Percentiles rank a stretch among this genome's conserved stretches.
These are phyloP conservation scores for Hippopotamus amphibius DNA, from an alignment of 2,113 vertebrate genomes.

Conservation along the genomic window DNA sequence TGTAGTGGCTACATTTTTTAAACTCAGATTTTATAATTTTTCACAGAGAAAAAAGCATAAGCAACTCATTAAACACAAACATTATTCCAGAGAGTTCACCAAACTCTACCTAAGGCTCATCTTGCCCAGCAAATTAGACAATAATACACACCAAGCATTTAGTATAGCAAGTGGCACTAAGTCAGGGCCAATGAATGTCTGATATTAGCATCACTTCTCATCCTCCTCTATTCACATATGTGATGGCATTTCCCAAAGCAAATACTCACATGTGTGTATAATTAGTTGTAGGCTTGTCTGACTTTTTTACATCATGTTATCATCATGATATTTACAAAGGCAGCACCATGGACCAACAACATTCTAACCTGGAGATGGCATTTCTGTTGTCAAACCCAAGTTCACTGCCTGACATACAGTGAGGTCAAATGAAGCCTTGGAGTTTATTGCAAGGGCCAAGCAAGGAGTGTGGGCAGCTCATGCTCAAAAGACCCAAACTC, in stretches of 20 bases:
- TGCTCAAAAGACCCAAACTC: not conserved
- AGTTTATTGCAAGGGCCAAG: not conserved
- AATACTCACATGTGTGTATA: too few relatives aligned
- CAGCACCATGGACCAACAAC: accelerated
- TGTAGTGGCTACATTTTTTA: slow-evolving; percentile 39
- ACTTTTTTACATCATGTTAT: not conserved
- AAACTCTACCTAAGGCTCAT: not conserved
- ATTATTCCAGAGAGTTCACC: not conserved
- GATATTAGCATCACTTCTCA: not conserved
- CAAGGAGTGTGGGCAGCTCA: not conserved
- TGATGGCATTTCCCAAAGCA: not conserved
- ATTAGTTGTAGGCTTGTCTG: not conserved
- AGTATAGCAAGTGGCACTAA: accelerated
- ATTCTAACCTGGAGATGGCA: not conserved
- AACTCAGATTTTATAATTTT: not conserved
- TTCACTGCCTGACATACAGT: not conserved
- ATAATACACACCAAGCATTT: accelerated
- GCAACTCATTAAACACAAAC: too few relatives aligned
- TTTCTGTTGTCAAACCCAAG: not conserved
- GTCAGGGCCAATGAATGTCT: too few relatives aligned
- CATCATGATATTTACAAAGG: not conserved
- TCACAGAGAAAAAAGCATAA: not conserved
- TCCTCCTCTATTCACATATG: not conserved
- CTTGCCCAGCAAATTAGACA: not conserved
- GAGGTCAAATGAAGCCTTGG: not conserved